Evolutionary conservation across 2,113 vertebrate genomes (phyloP), one percentile per base, ranked within the genome.

Genomic region (Bucco capensis): DNA sequence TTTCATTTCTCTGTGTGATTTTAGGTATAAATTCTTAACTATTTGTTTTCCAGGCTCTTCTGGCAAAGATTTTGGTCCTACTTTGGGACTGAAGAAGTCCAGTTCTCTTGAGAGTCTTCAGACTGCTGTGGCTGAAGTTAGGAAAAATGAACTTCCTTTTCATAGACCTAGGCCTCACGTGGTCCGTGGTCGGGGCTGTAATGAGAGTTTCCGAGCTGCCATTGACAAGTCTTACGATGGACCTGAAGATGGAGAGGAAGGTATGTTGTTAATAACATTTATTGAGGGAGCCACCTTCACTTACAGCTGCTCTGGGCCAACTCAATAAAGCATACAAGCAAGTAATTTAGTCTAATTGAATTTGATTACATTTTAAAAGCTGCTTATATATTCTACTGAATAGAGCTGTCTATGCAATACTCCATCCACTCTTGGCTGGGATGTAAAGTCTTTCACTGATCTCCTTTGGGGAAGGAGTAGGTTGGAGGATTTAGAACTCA

Each of bases 201-300:
- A 99, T 1, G 99, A 99, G 95, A 99, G 99, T 95, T 99, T 99
- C 98, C 94, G 99, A 79, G 99, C 99, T 4, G 99, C 99, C 74
- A 99, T 99, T 42, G 99, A 99, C 96, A 99, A 99, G 88, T 99
- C 99, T 12, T 99, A 99, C 0, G 99, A 99, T 21, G 99, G 98
- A 12, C 99, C 99, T 0, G 98, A 98, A n/a, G 98, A 98, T 64
- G 95, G 97, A 14, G 98, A 99, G 8, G 98, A 98, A 6, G 99
- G 99, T 99, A 97, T 89, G 98, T 58, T 47, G 12, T 74, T 72
- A 22, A 25, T 21, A 40, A 30, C 49, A 30, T 46, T 46, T 67
- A 10, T 0, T 82, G 72, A 35, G 35, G 25, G 33, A 91, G 14
- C 51, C 54, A 9, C 27, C 56, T 75, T 57, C 31, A 12, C 30